Evolutionary conservation across 2,113 vertebrate genomes (phyloP).

Genomic region (Anolis carolinensis): DNA sequence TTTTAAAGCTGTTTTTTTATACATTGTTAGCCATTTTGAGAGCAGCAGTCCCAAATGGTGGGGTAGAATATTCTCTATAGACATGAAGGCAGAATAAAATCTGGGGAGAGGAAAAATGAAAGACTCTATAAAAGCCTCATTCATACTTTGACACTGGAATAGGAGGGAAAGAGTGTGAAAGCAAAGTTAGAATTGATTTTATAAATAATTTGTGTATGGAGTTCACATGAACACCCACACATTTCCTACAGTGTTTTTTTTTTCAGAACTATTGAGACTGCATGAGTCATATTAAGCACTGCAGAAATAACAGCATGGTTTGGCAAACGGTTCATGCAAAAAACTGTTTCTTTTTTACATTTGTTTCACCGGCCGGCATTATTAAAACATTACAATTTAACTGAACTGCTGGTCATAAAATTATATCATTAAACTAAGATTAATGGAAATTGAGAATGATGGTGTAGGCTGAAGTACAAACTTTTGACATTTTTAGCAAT

Average conservation of each 20-base stretch:
- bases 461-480: neutral
- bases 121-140: neutral
- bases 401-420: neutral
- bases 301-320: neutral
- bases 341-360: neutral
- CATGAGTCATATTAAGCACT: neutral
- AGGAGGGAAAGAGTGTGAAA: neutral
- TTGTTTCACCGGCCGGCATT: neutral
- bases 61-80: neutral
- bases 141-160: neutral
- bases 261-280: neutral
- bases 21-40: neutral
- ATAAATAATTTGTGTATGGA: neutral
- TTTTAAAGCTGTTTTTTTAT: neutral
- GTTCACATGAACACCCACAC: neutral
- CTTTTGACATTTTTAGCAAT: neutral
- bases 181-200: neutral
- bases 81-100: neutral
- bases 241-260: neutral
- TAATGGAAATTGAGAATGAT: neutral
- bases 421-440: neutral
- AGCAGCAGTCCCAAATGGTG: neutral
- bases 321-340: neutral
- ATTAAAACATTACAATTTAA: neutral
- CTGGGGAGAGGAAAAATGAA: no score